Conservation (phyloP, 2,888 invertebrate genomes). For the Synanthedon vespiformis region DNA sequence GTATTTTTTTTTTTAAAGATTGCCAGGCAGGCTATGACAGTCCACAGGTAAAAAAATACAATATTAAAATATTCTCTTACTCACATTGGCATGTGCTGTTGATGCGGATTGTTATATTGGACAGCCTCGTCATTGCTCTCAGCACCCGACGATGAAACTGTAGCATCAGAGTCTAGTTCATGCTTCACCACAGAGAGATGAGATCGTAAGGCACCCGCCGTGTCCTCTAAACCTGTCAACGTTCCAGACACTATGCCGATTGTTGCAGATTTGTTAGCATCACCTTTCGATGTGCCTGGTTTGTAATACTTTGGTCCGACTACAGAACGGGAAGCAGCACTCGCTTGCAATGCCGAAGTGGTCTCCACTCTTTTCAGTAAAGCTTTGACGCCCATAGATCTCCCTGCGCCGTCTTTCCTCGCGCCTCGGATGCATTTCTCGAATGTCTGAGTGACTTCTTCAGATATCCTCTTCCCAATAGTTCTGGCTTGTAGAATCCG, state of each 20-base stretch:
- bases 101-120: slow-evolving; percentile 80
- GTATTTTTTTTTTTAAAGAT: too few species aligned
- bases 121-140: slow-evolving; percentile 94
- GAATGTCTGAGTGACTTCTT: slow-evolving; percentile 75
- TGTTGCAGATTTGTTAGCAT: slow-evolving; percentile 78
- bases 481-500: slow-evolving; percentile 81
- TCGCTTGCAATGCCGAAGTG: slow-evolving; percentile 51
- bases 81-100: slow-evolving; percentile 84
- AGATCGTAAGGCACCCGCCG: slow-evolving; percentile 78
- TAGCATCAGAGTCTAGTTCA: slow-evolving; percentile 91
- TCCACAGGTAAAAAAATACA: too few species aligned
- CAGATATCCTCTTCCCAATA: slow-evolving; percentile 81
- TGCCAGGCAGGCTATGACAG: too few species aligned
- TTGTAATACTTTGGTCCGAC: slow-evolving; percentile 51
- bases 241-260: slow-evolving; percentile 72
- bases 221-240: slow-evolving; percentile 77
- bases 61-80: slow-evolving; percentile 33
- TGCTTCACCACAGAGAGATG: slow-evolving; percentile 81
- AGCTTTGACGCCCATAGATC: slow-evolving; percentile 54
- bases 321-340: slow-evolving; percentile 44
- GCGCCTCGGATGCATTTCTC: slow-evolving; percentile 83
- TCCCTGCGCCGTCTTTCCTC: slow-evolving; percentile 64
- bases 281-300: slow-evolving; percentile 77
- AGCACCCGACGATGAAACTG: slow-evolving; percentile 93
- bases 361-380: slow-evolving; percentile 56